Evolutionary conservation across 2,797 vertebrate genomes (phyloP).

Genomic region (Rhinichthys osculus): DNA sequence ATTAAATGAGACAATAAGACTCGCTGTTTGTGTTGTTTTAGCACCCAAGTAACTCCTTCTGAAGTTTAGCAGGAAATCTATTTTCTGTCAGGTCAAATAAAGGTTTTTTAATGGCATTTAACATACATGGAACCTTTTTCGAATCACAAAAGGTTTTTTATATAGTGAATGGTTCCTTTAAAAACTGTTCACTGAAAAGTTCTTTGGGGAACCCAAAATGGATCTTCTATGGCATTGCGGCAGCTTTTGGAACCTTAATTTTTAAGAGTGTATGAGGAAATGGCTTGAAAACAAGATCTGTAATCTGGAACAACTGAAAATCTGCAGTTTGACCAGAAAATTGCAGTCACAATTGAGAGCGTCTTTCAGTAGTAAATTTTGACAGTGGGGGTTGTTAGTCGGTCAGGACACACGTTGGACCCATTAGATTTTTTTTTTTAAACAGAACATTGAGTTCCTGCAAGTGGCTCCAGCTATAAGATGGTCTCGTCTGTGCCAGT

Average conservation of each 20-base stretch:
- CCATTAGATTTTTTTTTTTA: not conserved
- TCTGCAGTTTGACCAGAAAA: not conserved
- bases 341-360: not conserved
- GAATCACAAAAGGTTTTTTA: not conserved
- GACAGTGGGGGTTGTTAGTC: not conserved
- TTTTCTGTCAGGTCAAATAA: not conserved
- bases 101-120: not conserved
- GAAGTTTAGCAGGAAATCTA: not conserved
- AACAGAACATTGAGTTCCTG: slow-evolving; percentile 7
- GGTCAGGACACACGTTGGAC: not conserved
- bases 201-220: not conserved
- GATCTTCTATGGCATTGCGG: not conserved
- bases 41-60: not conserved
- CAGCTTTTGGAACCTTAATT: not conserved
- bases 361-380: not conserved
- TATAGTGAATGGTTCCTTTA: not conserved
- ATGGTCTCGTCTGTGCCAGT: not conserved
- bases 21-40: not conserved
- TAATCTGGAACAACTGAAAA: not conserved
- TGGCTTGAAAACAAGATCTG: not conserved
- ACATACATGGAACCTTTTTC: not conserved
- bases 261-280: not conserved
- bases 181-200: not conserved
- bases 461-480: slow-evolving; percentile 10
- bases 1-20: slow-evolving; percentile 4